Evolutionary conservation across 1,140 invertebrate genomes (phyloP), one percentile per base, ranked within the genome.

Genomic region (Sinella curviseta): DNA sequence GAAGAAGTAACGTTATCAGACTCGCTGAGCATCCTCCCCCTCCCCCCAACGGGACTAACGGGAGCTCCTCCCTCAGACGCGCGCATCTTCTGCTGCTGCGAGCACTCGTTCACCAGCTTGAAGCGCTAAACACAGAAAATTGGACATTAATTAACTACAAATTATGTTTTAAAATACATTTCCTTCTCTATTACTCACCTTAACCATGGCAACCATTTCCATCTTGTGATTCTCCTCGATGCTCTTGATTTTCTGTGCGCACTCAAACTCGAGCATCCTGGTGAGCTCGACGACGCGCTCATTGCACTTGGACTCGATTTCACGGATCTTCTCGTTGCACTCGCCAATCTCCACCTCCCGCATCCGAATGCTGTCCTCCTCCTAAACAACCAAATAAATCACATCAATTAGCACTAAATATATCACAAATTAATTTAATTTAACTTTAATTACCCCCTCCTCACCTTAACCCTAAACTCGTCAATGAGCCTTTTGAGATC

Each of bases 171-270:
- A 48, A 20, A 8, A 48, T 12, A 48, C 39, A 48, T 48, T 48
- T 48, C 20, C 39, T 48, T 48, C 20, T 48, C 20, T 48, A 8
- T 12, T 20, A 48, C 39, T 48, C 39, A 48, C 39, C 20, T 30
- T 31, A 8, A 31, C 24, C 3, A 83, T 33, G 14, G 80, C 80
- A 17, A 81, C 82, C 2, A 82, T 17, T 34, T 83, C 82, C 0
- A 35, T 33, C 28, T 76, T 76, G 28, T 73, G 54, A n/a, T 82
- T 74, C 20, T 81, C 80, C n/a, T 80, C 74, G 14, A 83, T 16
- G 16, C 20, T 65, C 78, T 83, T 83, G 20, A 83, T 30, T 36
- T 81, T 70, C n/a, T 70, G 65, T 8, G 14, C 3, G 26, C 4
- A 14, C 74, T 76, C 74, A 39, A 76, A 54, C 35, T 76, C 74